A percentile compares a stretch with the other conserved stretches of the same genome.
These are phyloP conservation scores for Augochlora pura DNA, from an alignment of 1,140 invertebrate genomes.

Conservation along the genomic window DNA sequence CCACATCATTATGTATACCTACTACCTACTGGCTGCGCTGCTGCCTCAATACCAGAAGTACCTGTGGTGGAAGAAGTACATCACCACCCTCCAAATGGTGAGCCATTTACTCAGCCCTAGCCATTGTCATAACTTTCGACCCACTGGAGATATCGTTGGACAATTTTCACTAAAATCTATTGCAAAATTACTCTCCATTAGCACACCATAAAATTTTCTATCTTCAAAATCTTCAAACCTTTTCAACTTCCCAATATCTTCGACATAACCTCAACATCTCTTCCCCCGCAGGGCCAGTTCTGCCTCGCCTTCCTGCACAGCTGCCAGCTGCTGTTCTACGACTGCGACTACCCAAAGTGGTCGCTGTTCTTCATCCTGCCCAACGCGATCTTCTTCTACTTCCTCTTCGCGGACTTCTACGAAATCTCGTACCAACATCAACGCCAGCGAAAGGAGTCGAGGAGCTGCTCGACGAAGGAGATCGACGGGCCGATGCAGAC, in stretches of 20 bases:
- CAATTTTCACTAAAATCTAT: too few relatives aligned
- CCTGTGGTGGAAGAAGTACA: slow-evolving; percentile 91
- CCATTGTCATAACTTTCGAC: not conserved
- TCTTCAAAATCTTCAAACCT: too few relatives aligned
- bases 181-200: too few relatives aligned
- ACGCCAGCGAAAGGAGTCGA: slow-evolving; percentile 1
- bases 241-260: too few relatives aligned
- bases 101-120: slow-evolving; percentile 33
- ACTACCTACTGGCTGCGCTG: slow-evolving; percentile 89
- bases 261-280: too few relatives aligned
- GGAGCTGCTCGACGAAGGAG: slow-evolving; percentile 25
- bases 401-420: slow-evolving; percentile 90
- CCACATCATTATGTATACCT: slow-evolving; percentile 92
- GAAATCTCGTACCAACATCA: slow-evolving; percentile 83
- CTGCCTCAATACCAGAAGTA: slow-evolving; percentile 88
- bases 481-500: not conserved
- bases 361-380: slow-evolving; percentile 87
- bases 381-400: slow-evolving; percentile 90
- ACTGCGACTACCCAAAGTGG: slow-evolving; percentile 91
- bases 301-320: slow-evolving; percentile 89
- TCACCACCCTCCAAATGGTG: slow-evolving; percentile 91
- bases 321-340: slow-evolving; percentile 89
- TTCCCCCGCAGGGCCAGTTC: slow-evolving; percentile 86
- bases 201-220: too few relatives aligned
- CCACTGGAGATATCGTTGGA: too few relatives aligned